A percentile compares a stretch with the other conserved stretches of the same genome.
Evolutionary conservation across 2,797 vertebrate species (phyloP).

Genomic region (Argentina silus): DNA sequence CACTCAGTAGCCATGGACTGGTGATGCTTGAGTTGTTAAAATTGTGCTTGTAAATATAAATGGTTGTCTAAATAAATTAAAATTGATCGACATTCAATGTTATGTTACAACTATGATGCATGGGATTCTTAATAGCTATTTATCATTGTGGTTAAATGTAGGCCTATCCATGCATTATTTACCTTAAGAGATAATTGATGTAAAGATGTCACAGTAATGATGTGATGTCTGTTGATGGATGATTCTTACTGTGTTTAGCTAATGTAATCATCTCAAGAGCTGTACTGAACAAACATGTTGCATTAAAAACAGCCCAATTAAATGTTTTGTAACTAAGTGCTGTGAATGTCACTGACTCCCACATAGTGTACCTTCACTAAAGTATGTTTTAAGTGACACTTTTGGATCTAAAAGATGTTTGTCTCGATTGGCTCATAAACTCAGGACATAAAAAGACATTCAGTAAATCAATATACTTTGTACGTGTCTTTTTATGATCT

Average conservation of each 20-base stretch:
- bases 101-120: neutral
- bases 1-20: slow-evolving; percentile 56
- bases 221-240: slow-evolving; percentile 75
- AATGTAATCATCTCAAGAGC: slow-evolving; percentile 74
- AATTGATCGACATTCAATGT: neutral
- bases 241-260: slow-evolving; percentile 74
- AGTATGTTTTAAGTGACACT: slow-evolving; percentile 56
- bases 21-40: slow-evolving; percentile 46
- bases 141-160: neutral
- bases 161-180: slow-evolving; percentile 1
- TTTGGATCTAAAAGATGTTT: slow-evolving; percentile 46
- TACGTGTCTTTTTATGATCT: too few species aligned
- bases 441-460: neutral
- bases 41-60: slow-evolving; percentile 52
- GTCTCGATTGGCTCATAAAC: slow-evolving; percentile 21
- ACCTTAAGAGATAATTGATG: slow-evolving; percentile 47
- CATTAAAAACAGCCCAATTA: slow-evolving; percentile 81
- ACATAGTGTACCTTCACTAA: slow-evolving; percentile 59
- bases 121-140: neutral
- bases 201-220: slow-evolving; percentile 66
- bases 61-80: slow-evolving; percentile 27
- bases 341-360: slow-evolving; percentile 60
- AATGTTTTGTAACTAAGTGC: slow-evolving; percentile 65
- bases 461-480: neutral
- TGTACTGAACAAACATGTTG: slow-evolving; percentile 58